These are phyloP conservation scores for Perca fluviatilis DNA, from an alignment of 2,113 vertebrate genomes.

Conservation along the genomic window DNA sequence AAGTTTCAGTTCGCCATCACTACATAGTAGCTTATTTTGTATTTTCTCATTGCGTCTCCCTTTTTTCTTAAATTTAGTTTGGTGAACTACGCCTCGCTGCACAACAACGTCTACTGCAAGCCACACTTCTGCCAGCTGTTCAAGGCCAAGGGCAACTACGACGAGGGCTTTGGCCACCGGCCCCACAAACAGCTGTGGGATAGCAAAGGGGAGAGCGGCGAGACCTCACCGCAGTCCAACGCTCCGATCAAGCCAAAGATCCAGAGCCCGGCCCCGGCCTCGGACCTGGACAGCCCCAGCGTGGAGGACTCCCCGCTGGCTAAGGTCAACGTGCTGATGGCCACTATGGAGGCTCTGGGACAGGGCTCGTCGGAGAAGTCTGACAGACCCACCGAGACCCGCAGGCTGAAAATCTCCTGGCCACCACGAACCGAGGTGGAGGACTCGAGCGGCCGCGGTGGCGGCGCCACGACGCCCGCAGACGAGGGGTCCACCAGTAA, in stretches of 20 bases:
- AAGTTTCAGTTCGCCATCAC: no score
- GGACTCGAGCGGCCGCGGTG: slow-evolving; percentile 46
- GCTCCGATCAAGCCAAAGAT: background rate
- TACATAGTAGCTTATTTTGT: background rate
- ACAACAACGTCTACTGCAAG: slow-evolving; percentile 95
- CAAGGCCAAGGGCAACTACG: slow-evolving; percentile 98
- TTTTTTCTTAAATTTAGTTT: slow-evolving; percentile 81
- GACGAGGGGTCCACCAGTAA: slow-evolving; percentile 84
- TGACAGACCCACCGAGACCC: slow-evolving; percentile 89
- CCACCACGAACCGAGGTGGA: slow-evolving; percentile 84
- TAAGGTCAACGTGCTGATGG: slow-evolving; percentile 92
- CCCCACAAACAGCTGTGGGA: slow-evolving; percentile 97
- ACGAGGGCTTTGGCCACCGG: slow-evolving; percentile 97
- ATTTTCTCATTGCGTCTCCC: background rate
- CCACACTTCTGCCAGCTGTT: slow-evolving; percentile 98
- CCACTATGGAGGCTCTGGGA: slow-evolving; percentile 92
- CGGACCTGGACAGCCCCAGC: slow-evolving; percentile 82
- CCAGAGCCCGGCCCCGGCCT: slow-evolving; percentile 58
- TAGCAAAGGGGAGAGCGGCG: slow-evolving; percentile 84
- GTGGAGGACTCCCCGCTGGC: slow-evolving; percentile 94
- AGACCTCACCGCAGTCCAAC: slow-evolving; percentile 47
- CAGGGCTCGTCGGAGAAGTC: slow-evolving; percentile 70
- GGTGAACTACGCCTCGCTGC: slow-evolving; percentile 93
- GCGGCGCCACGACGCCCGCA: slow-evolving; percentile 14
- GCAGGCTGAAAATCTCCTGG: slow-evolving; percentile 94